Conservation (phyloP, 2,888 invertebrate species). For the Cantharis rustica region DNA sequence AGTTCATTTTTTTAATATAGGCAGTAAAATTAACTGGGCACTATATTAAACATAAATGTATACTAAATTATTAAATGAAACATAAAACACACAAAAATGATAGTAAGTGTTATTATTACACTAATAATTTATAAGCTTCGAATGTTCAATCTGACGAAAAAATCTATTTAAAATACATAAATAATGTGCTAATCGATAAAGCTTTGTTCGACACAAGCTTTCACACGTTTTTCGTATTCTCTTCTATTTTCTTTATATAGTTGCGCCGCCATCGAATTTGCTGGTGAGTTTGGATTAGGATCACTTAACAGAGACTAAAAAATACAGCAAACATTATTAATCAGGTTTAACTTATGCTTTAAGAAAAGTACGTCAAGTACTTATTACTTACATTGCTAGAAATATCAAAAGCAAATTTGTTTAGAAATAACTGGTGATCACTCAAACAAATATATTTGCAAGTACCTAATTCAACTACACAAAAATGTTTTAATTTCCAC, state of each 20-base stretch:
- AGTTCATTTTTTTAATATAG: neutral
- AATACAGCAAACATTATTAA: conserved; percentile 43
- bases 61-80: conserved; percentile 24
- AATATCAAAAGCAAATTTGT: neutral
- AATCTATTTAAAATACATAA: conserved; percentile 19
- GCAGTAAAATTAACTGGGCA: neutral
- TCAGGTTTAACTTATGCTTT: neutral
- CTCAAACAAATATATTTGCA: neutral
- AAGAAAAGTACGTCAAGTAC: neutral
- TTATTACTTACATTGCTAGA: neutral
- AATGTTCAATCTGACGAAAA: conserved; percentile 26
- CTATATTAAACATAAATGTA: conserved; percentile 15
- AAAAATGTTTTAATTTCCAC: no score
- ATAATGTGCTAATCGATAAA: conserved; percentile 82
- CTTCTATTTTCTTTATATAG: conserved; percentile 98
- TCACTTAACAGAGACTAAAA: conserved; percentile 98
- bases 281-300: conserved; percentile 99
- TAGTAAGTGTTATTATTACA: conserved; percentile 18
- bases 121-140: conserved; percentile 28
- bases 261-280: conserved; percentile 98
- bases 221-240: conserved; percentile 99
- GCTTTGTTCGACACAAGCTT: conserved; percentile 99
- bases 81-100: conserved; percentile 18
- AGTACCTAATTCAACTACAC: no score
- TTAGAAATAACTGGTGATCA: neutral